A percentile compares a stretch with the other conserved stretches of the same genome.
Evolutionary conservation across 2,888 invertebrate genomes (phyloP).

Genomic region (Oxyscelio sp.): DNA sequence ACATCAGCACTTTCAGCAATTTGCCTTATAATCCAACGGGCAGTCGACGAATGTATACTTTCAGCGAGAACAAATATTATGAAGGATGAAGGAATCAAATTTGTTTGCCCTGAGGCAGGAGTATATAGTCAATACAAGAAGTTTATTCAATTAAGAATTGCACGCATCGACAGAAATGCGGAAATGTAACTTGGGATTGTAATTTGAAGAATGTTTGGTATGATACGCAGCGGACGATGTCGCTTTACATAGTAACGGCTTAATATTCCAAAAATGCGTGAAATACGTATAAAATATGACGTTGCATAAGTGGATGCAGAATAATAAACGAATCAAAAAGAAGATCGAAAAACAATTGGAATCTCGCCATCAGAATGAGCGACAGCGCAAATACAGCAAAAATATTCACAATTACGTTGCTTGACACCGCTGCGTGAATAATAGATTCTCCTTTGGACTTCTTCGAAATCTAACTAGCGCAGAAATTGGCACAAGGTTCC

Average conservation of each 20-base stretch:
- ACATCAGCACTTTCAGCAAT: slow-evolving; percentile 64
- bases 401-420: slow-evolving; percentile 87
- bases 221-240: neutral
- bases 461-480: slow-evolving; percentile 80
- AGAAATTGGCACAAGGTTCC: slow-evolving; percentile 86
- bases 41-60: slow-evolving; percentile 42
- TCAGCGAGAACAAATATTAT: slow-evolving; percentile 49
- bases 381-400: slow-evolving; percentile 87
- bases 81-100: slow-evolving; percentile 34
- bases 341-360: slow-evolving; percentile 86
- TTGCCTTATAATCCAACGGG: slow-evolving; percentile 35
- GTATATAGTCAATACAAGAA: slow-evolving; percentile 28
- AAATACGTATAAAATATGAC: slow-evolving; percentile 39
- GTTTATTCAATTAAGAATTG: slow-evolving; percentile 52
- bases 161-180: slow-evolving; percentile 30
- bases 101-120: slow-evolving; percentile 24
- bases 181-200: neutral
- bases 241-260: slow-evolving; percentile 21
- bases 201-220: slow-evolving; percentile 12
- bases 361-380: slow-evolving; percentile 86
- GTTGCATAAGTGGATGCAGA: slow-evolving; percentile 31
- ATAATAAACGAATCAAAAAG: slow-evolving; percentile 75
- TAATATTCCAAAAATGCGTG: slow-evolving; percentile 29
- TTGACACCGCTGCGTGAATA: slow-evolving; percentile 83
- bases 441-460: slow-evolving; percentile 82